Conservation (phyloP, 2,113 vertebrate genomes). For the Rutilus rutilus region DNA sequence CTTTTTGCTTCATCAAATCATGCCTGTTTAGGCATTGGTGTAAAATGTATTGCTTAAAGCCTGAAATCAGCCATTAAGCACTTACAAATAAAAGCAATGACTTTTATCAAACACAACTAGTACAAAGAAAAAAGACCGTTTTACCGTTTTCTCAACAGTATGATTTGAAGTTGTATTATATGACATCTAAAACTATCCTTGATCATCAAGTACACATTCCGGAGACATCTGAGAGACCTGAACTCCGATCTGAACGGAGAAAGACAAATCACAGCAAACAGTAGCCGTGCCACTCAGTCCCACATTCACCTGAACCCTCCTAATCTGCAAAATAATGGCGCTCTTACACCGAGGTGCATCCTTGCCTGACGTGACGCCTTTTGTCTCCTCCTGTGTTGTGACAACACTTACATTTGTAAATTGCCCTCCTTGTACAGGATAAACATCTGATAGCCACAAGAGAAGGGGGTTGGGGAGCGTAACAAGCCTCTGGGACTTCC, state of each 20-base stretch:
- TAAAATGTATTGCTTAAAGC: not conserved
- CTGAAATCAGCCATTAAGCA: not conserved
- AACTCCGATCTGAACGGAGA: not conserved
- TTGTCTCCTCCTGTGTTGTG: slow-evolving; percentile 52
- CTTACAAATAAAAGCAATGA: no score
- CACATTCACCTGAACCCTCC: slow-evolving; percentile 37
- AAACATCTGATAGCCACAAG: slow-evolving; percentile 56
- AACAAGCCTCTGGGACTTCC: slow-evolving; percentile 51
- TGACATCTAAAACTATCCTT: not conserved
- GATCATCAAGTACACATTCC: not conserved
- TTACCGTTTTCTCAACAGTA: not conserved
- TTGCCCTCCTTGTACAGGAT: slow-evolving; percentile 47
- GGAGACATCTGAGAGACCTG: slow-evolving; percentile 2
- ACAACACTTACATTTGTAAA: slow-evolving; percentile 61
- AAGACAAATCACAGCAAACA: slow-evolving; percentile 29
- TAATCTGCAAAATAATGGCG: slow-evolving; percentile 44
- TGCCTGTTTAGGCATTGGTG: no score
- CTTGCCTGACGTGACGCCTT: slow-evolving; percentile 47
- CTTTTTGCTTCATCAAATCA: not conserved
- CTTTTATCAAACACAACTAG: not conserved
- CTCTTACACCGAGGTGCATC: slow-evolving; percentile 37
- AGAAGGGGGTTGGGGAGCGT: slow-evolving; percentile 44
- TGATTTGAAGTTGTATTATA: not conserved
- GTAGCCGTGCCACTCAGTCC: slow-evolving; percentile 12
- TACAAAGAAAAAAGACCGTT: not conserved